Percentiles rank a stretch among this genome's conserved stretches.
Conservation (phyloP, 2,797 vertebrate genomes). For the Notoglanidium macrostoma region DNA sequence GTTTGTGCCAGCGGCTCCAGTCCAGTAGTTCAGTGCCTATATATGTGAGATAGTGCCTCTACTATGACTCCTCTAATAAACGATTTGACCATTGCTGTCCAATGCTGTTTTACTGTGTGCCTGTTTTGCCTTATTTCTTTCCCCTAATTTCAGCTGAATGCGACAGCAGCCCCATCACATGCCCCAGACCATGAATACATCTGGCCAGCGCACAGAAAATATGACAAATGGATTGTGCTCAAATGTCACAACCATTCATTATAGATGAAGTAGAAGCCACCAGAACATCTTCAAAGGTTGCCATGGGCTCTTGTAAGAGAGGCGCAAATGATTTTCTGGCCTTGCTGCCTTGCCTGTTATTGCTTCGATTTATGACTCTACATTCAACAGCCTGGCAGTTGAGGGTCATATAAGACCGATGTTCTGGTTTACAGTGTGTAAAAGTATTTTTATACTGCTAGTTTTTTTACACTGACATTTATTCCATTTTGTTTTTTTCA, state of each 20-base stretch:
- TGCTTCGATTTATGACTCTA: slow-evolving; percentile 38
- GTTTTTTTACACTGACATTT: background rate
- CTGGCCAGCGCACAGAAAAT: slow-evolving; percentile 31
- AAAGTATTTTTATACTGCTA: background rate
- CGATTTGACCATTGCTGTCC: slow-evolving; percentile 75
- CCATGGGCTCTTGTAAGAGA: slow-evolving; percentile 11
- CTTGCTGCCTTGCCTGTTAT: slow-evolving; percentile 15
- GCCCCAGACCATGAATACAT: slow-evolving; percentile 15
- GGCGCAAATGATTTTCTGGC: slow-evolving; percentile 22
- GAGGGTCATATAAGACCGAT: background rate
- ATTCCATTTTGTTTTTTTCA: background rate
- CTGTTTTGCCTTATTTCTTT: slow-evolving; percentile 20
- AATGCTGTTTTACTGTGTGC: slow-evolving; percentile 57
- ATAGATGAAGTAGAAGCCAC: slow-evolving; percentile 50
- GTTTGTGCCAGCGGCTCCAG: slow-evolving; percentile 72
- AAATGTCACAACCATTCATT: slow-evolving; percentile 55
- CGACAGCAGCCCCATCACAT: slow-evolving; percentile 18
- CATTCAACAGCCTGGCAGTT: slow-evolving; percentile 12
- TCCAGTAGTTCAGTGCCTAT: slow-evolving; percentile 88
- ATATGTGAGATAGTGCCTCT: slow-evolving; percentile 82
- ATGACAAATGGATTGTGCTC: slow-evolving; percentile 29
- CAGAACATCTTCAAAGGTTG: slow-evolving; percentile 49
- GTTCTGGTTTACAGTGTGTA: background rate
- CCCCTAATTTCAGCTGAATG: slow-evolving; percentile 17
- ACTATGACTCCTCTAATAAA: slow-evolving; percentile 80